phyloP scores from a whole-genome alignment of 2,113 vertebrate species.

The Prionailurus bengalensis region DNA sequence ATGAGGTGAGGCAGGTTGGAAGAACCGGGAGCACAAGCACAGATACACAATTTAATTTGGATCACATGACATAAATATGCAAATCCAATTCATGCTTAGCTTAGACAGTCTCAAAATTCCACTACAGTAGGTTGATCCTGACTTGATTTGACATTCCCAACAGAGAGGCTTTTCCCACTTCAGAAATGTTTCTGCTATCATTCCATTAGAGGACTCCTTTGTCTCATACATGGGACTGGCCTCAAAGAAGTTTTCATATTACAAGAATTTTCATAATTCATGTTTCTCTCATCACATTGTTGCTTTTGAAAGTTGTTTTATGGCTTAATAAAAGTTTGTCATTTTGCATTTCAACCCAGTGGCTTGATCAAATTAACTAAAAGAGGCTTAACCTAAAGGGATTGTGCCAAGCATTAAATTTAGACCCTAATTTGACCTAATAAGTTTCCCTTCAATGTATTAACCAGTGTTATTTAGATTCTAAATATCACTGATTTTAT shows the following conservation, averaged over 20 bases:
- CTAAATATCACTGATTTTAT: slow-evolving; percentile 72
- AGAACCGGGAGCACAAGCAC: neutral
- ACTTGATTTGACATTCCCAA: slow-evolving; percentile 31
- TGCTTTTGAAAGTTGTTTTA: slow-evolving; percentile 9
- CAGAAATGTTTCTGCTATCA: neutral
- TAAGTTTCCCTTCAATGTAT: slow-evolving; percentile 8
- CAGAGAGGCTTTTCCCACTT: neutral
- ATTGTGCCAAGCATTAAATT: slow-evolving; percentile 61
- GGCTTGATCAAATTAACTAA: slow-evolving; percentile 24
- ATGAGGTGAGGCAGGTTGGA: neutral
- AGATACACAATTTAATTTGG: neutral
- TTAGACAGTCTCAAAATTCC: slow-evolving; percentile 8
- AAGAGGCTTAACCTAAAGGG: slow-evolving; percentile 46
- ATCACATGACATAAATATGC: neutral
- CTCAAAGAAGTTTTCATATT: neutral
- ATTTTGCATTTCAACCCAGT: slow-evolving; percentile 46
- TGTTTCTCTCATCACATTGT: neutral
- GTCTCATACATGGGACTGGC: neutral
- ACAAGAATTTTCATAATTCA: slow-evolving; percentile 10
- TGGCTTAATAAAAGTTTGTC: neutral
- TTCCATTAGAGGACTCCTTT: neutral
- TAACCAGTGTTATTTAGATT: slow-evolving; percentile 65
- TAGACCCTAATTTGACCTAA: slow-evolving; percentile 55
- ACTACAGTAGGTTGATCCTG: neutral
- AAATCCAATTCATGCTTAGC: slow-evolving; percentile 21